Conservation (phyloP, 2,888 invertebrate species). For the Psococerastis gibbosa region DNA sequence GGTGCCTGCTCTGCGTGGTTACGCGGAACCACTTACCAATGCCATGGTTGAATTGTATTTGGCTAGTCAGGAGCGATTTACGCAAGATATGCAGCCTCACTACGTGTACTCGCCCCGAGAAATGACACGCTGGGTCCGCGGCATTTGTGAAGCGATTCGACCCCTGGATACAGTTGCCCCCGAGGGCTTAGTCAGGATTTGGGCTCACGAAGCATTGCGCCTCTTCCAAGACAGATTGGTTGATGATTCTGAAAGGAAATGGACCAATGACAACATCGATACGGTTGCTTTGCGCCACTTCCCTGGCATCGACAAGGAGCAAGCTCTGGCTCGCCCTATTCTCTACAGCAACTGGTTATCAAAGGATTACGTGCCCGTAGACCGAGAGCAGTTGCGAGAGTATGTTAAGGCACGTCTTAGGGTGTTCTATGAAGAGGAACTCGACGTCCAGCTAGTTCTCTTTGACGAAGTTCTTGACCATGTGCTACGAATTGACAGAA, state of each 20-base stretch:
- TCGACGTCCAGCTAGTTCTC: slow-evolving; percentile 93
- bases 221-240: slow-evolving; percentile 84
- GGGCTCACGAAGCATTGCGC: slow-evolving; percentile 97
- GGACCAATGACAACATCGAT: slow-evolving; percentile 98
- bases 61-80: slow-evolving; percentile 90
- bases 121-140: slow-evolving; percentile 98
- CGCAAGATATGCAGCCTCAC: slow-evolving; percentile 99
- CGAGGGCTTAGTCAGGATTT: slow-evolving; percentile 91
- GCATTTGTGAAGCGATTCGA: slow-evolving; percentile 95
- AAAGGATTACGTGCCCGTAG: slow-evolving; percentile 94
- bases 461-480: slow-evolving; percentile 99
- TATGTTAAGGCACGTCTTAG: slow-evolving; percentile 94
- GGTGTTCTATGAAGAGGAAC: slow-evolving; percentile 97
- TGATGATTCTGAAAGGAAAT: slow-evolving; percentile 80
- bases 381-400: slow-evolving; percentile 82
- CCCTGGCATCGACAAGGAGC: slow-evolving; percentile 67
- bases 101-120: slow-evolving; percentile 98
- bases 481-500: slow-evolving; percentile 93
- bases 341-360: slow-evolving; percentile 98
- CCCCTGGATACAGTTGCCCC: slow-evolving; percentile 81
- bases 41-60: slow-evolving; percentile 99
- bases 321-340: slow-evolving; percentile 81
- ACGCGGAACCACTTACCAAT: slow-evolving; percentile 89
- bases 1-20: slow-evolving; percentile 77
- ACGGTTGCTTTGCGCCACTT: slow-evolving; percentile 85